Conservation (phyloP, 1,140 invertebrate genomes). For the Tetragnatha versicolor region DNA sequence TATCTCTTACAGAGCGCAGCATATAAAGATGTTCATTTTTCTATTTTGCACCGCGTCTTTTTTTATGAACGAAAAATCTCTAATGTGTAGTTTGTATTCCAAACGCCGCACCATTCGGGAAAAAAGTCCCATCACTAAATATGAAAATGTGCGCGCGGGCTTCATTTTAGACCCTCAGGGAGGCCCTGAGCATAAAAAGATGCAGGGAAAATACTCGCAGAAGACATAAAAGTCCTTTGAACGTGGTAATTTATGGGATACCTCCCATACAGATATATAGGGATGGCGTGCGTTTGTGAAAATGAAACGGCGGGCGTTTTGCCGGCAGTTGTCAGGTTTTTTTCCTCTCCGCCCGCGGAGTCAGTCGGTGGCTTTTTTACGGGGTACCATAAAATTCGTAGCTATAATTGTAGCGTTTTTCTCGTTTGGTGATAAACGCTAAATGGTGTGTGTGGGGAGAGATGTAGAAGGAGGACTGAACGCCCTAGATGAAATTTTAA, state of each 20-base stretch:
- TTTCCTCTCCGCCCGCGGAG: slow-evolving; percentile 13
- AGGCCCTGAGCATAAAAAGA: slow-evolving; percentile 5
- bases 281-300: slow-evolving; percentile 19
- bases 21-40: slow-evolving; percentile 24
- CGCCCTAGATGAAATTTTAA: slow-evolving; percentile 5
- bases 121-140: slow-evolving; percentile 18
- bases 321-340: slow-evolving; percentile 23
- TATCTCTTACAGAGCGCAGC: background rate
- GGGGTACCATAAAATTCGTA: slow-evolving; percentile 5
- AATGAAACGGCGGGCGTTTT: slow-evolving; percentile 32
- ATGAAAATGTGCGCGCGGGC: slow-evolving; percentile 11
- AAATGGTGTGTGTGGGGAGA: background rate
- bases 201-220: slow-evolving; percentile 35
- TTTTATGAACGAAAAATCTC: slow-evolving; percentile 16
- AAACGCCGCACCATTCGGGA: background rate
- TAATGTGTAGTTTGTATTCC: slow-evolving; percentile 49
- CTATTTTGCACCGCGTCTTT: slow-evolving; percentile 4
- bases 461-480: background rate
- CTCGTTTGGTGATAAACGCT: slow-evolving; percentile 8
- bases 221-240: slow-evolving; percentile 44
- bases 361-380: slow-evolving; percentile 15
- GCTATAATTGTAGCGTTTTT: slow-evolving; percentile 22
- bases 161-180: background rate
- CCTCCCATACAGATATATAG: slow-evolving; percentile 30
- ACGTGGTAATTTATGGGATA: slow-evolving; percentile 41